Conservation (phyloP, 1,140 invertebrate species). For the Drosophila santomea region DNA sequence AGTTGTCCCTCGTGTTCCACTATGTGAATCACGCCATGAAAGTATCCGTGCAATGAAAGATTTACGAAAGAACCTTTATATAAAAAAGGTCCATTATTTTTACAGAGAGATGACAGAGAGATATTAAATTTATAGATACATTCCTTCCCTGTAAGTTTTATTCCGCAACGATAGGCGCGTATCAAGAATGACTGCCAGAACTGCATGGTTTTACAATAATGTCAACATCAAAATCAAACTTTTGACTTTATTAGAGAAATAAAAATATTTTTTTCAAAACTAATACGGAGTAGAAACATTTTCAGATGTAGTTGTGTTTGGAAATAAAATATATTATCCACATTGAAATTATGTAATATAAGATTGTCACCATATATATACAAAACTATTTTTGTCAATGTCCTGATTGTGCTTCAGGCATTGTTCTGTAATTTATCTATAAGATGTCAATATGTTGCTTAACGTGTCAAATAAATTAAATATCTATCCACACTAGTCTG, state of each 20-base stretch:
- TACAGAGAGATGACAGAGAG: neutral
- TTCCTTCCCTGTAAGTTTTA: no score
- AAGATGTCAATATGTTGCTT: constrained; percentile 3
- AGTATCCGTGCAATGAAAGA: no score
- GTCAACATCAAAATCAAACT: no score
- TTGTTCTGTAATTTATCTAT: constrained; percentile 2
- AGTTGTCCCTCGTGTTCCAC: neutral
- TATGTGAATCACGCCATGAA: neutral
- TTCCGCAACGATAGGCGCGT: no score
- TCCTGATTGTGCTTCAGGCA: constrained; percentile 1
- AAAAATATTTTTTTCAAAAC: neutral
- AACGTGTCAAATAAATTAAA: constrained; percentile 6
- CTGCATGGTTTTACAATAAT: neutral
- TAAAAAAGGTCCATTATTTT: neutral
- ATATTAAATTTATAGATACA: neutral
- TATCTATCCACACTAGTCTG: neutral
- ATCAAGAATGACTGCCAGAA: neutral
- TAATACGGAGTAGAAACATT: neutral
- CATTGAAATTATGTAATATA: constrained; percentile 4
- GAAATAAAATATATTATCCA: neutral
- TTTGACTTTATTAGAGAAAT: neutral
- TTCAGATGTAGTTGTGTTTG: neutral
- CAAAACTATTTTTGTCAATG: neutral
- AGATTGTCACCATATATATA: constrained; percentile 3
- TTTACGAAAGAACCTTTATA: no score